Percentiles rank a stretch among this genome's conserved stretches.
Conservation (phyloP, 2,888 invertebrate species). For the Megastigmus dorsalis region DNA sequence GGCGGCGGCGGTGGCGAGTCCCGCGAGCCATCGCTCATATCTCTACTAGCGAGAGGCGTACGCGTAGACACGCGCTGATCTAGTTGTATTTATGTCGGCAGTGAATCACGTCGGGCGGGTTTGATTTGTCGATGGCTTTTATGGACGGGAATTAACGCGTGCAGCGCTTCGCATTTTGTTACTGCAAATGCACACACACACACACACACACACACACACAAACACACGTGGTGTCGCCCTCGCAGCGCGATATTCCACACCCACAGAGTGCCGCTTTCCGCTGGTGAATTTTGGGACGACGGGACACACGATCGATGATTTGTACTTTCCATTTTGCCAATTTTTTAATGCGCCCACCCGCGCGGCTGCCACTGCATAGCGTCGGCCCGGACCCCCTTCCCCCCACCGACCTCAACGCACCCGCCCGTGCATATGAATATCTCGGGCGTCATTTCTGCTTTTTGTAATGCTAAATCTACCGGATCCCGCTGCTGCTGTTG, state of each 20-base stretch:
- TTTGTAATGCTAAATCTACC: conserved; percentile 55
- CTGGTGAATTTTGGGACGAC: conserved; percentile 2
- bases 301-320: conserved; percentile 66
- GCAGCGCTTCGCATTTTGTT: conserved; percentile 71
- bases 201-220: neutral
- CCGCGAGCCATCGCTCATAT: conserved; percentile 70
- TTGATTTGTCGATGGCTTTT: conserved; percentile 74
- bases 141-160: conserved; percentile 73
- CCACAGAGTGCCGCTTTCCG: neutral
- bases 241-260: neutral
- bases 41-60: conserved; percentile 50
- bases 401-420: conserved; percentile 38
- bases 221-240: neutral
- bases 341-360: conserved; percentile 65
- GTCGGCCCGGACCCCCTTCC: no score
- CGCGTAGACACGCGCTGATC: conserved; percentile 70
- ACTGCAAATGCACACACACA: conserved; percentile 57
- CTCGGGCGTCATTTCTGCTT: conserved; percentile 43
- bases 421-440: conserved; percentile 7
- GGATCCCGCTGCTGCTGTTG: conserved; percentile 6
- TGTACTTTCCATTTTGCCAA: conserved; percentile 68
- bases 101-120: conserved; percentile 71
- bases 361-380: no score
- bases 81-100: conserved; percentile 73
- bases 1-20: conserved; percentile 58